Evolutionary conservation across 2,888 invertebrate species (phyloP).

Genomic region (Eledona agricola): DNA sequence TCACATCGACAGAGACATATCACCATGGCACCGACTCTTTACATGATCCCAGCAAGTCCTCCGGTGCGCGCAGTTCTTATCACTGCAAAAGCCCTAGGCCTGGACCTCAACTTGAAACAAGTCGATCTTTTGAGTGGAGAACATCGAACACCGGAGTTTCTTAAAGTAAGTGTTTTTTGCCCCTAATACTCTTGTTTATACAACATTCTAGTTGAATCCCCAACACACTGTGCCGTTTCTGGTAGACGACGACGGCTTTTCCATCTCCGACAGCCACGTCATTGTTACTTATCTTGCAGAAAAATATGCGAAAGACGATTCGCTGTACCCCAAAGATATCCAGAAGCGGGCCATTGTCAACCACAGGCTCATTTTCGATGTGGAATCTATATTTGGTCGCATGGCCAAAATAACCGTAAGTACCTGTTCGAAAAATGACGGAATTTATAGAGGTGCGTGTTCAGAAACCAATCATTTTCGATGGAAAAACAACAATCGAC

Average conservation of each 20-base stretch:
- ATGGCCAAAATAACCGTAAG: slow-evolving; percentile 41
- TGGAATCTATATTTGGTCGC: slow-evolving; percentile 60
- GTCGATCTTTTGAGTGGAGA: slow-evolving; percentile 62
- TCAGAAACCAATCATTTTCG: slow-evolving; percentile 12
- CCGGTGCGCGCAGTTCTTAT: slow-evolving; percentile 64
- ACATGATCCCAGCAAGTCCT: slow-evolving; percentile 64
- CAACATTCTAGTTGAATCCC: slow-evolving; percentile 67
- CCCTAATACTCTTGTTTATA: not conserved
- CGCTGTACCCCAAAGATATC: slow-evolving; percentile 66
- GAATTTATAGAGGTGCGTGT: slow-evolving; percentile 20
- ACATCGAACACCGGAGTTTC: slow-evolving; percentile 58
- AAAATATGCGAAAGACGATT: slow-evolving; percentile 67
- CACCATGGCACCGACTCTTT: slow-evolving; percentile 57
- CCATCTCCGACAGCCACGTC: slow-evolving; percentile 73
- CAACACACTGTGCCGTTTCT: slow-evolving; percentile 73
- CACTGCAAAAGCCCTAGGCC: slow-evolving; percentile 59
- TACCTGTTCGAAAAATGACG: not conserved
- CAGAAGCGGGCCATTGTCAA: slow-evolving; percentile 65
- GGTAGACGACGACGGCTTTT: slow-evolving; percentile 66
- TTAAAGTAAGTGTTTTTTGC: slow-evolving; percentile 51
- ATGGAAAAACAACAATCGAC: slow-evolving; percentile 42
- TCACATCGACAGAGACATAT: too few species aligned
- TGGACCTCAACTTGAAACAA: slow-evolving; percentile 60
- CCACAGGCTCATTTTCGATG: slow-evolving; percentile 67
- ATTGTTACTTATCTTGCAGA: slow-evolving; percentile 70